Conservation (phyloP, 2,113 vertebrate species). For the Brachyhypopomus gauderio region DNA sequence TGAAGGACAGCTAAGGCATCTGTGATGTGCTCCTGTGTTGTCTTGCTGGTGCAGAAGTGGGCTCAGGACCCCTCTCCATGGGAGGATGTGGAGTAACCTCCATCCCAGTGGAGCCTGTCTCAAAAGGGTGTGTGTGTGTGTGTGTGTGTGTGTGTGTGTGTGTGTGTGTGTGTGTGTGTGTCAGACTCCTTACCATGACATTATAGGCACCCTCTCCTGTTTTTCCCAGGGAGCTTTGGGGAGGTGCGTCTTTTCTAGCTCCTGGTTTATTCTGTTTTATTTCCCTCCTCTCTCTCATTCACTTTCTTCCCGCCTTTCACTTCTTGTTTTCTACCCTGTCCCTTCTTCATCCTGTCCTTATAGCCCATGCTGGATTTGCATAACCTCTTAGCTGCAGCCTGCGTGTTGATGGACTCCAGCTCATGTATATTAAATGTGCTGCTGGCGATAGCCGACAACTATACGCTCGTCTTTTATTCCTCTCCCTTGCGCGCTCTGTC, state of each 20-base stretch:
- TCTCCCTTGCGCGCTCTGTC: slow-evolving; percentile 17
- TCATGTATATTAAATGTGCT: slow-evolving; percentile 52
- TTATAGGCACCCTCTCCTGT: background rate
- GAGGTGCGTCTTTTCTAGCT: slow-evolving; percentile 36
- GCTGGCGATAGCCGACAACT: slow-evolving; percentile 33
- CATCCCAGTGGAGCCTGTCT: too few species aligned
- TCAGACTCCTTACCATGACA: background rate
- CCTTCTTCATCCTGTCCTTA: slow-evolving; percentile 16
- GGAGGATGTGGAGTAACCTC: too few species aligned
- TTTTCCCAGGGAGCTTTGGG: background rate
- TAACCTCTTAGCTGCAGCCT: slow-evolving; percentile 35
- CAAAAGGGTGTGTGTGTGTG: too few species aligned
- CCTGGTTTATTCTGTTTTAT: background rate
- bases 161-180: background rate
- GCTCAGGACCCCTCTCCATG: too few species aligned
- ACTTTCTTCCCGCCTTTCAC: slow-evolving; percentile 22
- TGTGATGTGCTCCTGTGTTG: too few species aligned
- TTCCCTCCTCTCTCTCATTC: slow-evolving; percentile 16
- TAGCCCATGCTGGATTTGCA: slow-evolving; percentile 13
- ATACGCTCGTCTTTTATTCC: background rate
- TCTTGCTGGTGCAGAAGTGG: too few species aligned
- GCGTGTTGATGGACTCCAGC: slow-evolving; percentile 42
- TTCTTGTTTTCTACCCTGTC: slow-evolving; percentile 34
- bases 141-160: too few species aligned
- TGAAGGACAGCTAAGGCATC: too few species aligned